phyloP scores from a whole-genome alignment of 2,113 vertebrate species.

The Tragelaphus imberbis region DNA sequence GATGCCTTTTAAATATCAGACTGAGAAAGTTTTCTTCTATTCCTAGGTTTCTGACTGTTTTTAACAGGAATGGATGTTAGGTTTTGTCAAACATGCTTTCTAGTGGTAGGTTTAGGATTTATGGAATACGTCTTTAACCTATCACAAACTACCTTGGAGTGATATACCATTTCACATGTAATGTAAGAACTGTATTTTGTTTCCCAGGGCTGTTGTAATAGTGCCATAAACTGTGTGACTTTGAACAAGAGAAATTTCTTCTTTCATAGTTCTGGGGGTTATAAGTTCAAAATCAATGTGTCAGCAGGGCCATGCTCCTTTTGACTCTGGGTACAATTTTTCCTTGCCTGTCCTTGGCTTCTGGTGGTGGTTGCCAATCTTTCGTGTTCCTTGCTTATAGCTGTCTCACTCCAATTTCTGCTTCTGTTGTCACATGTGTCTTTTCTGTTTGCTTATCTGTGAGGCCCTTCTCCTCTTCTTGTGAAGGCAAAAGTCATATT shows the following conservation, averaged over 20 bases:
- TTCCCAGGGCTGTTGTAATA: neutral
- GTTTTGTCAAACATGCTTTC: neutral
- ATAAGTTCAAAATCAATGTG: neutral
- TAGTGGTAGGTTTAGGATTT: neutral
- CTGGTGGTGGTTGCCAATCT: no score
- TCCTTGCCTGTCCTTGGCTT: neutral
- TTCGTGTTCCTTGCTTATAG: neutral
- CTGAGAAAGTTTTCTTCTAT: neutral
- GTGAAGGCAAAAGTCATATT: neutral
- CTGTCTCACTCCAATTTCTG: neutral
- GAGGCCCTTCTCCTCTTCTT: neutral
- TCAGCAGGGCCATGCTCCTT: neutral
- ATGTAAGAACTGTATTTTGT: neutral
- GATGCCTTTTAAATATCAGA: neutral
- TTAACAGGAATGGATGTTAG: neutral
- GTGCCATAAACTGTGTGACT: neutral
- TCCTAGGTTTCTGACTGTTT: neutral
- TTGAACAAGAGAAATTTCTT: neutral
- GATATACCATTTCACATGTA: neutral
- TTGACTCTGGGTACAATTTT: neutral
- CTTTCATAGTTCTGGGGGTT: neutral
- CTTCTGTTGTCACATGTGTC: neutral
- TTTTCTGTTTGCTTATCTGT: neutral
- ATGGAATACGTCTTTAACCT: neutral
- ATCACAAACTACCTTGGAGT: neutral